phyloP scores from a whole-genome alignment of 2,113 vertebrate species.

The Turdus rufiventris region DNA sequence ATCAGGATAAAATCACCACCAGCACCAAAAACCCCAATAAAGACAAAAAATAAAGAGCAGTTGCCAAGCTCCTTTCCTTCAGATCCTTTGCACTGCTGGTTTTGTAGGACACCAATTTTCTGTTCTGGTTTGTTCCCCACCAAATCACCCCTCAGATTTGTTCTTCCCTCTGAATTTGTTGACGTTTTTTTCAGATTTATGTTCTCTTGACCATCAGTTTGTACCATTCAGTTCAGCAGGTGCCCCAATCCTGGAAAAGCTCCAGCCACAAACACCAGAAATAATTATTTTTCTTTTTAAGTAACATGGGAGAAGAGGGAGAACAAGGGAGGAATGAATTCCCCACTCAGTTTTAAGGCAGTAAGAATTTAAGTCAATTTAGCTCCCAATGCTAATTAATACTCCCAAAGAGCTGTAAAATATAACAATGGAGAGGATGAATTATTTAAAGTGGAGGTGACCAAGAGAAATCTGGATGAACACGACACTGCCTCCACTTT shows the following conservation, averaged over 20 bases:
- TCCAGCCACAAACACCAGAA: neutral
- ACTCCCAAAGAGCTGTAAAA: neutral
- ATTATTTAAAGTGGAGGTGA: neutral
- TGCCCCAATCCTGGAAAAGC: neutral
- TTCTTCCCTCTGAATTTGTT: neutral
- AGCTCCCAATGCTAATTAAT: neutral
- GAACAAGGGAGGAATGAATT: neutral
- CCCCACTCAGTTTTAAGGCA: neutral
- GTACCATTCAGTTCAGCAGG: too few species aligned
- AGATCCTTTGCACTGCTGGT: neutral
- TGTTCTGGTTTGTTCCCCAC: neutral
- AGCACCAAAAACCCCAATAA: neutral
- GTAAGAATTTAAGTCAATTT: neutral
- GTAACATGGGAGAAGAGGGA: neutral
- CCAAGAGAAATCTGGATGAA: neutral
- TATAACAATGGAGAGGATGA: neutral
- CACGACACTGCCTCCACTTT: neutral
- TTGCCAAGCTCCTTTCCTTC: neutral
- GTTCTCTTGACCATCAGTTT: neutral
- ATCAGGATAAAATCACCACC: neutral
- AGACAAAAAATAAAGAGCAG: too few species aligned
- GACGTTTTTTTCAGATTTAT: neutral
- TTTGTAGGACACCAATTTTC: neutral
- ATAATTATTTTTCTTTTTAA: neutral
- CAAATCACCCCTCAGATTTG: neutral